These are phyloP conservation scores for Ochlodes sylvanus DNA, from an alignment of 2,888 invertebrate species.

Conservation along the genomic window DNA sequence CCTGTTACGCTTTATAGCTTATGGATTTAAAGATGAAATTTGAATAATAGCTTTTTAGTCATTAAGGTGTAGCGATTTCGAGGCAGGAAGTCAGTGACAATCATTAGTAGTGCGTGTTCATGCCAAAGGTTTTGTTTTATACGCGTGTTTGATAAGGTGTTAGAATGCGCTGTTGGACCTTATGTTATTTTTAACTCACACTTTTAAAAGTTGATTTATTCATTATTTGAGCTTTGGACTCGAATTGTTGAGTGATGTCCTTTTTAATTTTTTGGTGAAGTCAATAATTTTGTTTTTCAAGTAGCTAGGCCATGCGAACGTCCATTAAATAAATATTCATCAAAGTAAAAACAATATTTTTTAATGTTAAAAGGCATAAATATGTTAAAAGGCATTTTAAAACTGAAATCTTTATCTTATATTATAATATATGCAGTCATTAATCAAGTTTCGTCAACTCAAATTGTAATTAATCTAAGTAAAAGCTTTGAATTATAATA, in stretches of 20 bases:
- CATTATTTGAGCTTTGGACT: slow-evolving; percentile 32
- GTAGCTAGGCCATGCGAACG: too few relatives aligned
- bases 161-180: slow-evolving; percentile 47
- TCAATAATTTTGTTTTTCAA: slow-evolving; percentile 9
- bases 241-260: slow-evolving; percentile 16
- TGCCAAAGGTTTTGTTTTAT: slow-evolving; percentile 38
- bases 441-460: background rate
- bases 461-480: background rate
- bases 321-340: too few relatives aligned
- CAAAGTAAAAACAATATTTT: background rate
- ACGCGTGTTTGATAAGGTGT: slow-evolving; percentile 35
- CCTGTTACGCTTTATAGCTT: too few relatives aligned
- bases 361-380: too few relatives aligned
- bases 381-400: too few relatives aligned
- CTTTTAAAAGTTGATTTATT: slow-evolving; percentile 38
- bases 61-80: background rate
- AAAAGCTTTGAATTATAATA: background rate
- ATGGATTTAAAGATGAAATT: too few relatives aligned
- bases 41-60: background rate
- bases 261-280: slow-evolving; percentile 8
- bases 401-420: too few relatives aligned
- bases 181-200: slow-evolving; percentile 37
- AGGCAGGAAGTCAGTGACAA: slow-evolving; percentile 7
- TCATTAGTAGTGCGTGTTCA: slow-evolving; percentile 35
- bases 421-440: background rate